A percentile compares a stretch with the other conserved stretches of the same genome.
phyloP scores from a whole-genome alignment of 37 sponge, comb jelly and placozoan species.

The Crambe crambe region DNA sequence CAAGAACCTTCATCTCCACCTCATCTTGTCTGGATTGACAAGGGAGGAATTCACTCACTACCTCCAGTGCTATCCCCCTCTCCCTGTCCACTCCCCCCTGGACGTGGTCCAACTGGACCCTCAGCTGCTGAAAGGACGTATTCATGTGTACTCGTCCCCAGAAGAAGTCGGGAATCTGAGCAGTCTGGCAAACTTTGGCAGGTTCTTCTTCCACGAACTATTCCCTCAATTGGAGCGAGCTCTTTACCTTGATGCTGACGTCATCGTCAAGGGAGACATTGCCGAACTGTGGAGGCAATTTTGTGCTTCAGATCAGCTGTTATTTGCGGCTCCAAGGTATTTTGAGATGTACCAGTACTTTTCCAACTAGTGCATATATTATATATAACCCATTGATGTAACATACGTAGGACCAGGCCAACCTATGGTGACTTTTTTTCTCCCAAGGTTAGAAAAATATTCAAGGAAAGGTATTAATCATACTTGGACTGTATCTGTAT shows the following conservation, averaged over 20 bases:
- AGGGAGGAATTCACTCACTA: slow-evolving; percentile 6
- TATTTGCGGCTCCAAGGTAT: slow-evolving; percentile 51
- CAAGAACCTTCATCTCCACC: slow-evolving; percentile 28
- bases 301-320: slow-evolving; percentile 4
- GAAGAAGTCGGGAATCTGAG: slow-evolving; percentile 61
- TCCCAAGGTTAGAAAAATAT: slow-evolving; percentile 22
- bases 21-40: slow-evolving; percentile 40
- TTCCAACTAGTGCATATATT: slow-evolving; percentile 18
- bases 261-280: slow-evolving; percentile 39
- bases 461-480: slow-evolving; percentile 25
- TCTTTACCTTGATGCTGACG: slow-evolving; percentile 54
- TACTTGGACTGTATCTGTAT: not conserved
- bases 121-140: not conserved
- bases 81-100: not conserved
- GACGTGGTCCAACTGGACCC: slow-evolving; percentile 15
- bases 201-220: slow-evolving; percentile 35
- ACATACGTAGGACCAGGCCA: slow-evolving; percentile 7
- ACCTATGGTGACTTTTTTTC: slow-evolving; percentile 55
- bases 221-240: slow-evolving; percentile 44
- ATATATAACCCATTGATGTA: not conserved
- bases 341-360: not conserved
- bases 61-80: slow-evolving; percentile 29
- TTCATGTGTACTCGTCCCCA: slow-evolving; percentile 3
- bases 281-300: slow-evolving; percentile 30
- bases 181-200: slow-evolving; percentile 77